These are phyloP conservation scores for Sialis fuliginosa DNA, from an alignment of 2,888 invertebrate genomes.

Conservation along the genomic window DNA sequence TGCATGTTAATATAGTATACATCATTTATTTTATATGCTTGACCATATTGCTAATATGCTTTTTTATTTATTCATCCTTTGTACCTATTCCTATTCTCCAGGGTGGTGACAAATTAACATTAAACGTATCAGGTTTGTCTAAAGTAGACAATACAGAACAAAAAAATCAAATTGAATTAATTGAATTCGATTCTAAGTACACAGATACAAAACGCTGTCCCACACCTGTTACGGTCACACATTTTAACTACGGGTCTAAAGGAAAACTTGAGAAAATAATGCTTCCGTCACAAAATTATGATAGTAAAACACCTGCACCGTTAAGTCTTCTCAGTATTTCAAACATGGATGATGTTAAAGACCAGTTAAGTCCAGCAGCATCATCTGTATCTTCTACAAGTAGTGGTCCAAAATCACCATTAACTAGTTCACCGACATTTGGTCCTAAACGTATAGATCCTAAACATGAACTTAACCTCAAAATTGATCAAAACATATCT, in stretches of 20 bases:
- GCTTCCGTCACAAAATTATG: slow-evolving; percentile 11
- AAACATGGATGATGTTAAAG: background rate
- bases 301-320: slow-evolving; percentile 11
- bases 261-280: slow-evolving; percentile 21
- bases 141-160: slow-evolving; percentile 7
- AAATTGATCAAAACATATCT: slow-evolving; percentile 3
- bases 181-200: slow-evolving; percentile 11
- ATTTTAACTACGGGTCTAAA: slow-evolving; percentile 26
- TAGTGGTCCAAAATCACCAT: background rate
- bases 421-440: background rate
- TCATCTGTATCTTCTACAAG: background rate
- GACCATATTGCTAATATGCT: slow-evolving; percentile 5
- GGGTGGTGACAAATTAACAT: slow-evolving; percentile 53
- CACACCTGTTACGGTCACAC: slow-evolving; percentile 42
- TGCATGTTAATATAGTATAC: too few species aligned
- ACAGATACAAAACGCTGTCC: slow-evolving; percentile 20
- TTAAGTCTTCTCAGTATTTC: slow-evolving; percentile 13
- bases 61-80: slow-evolving; percentile 11
- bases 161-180: slow-evolving; percentile 11
- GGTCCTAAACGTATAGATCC: background rate
- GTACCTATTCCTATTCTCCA: slow-evolving; percentile 19
- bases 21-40: too few species aligned
- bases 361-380: too few species aligned
- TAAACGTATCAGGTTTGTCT: slow-evolving; percentile 36
- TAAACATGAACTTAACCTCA: slow-evolving; percentile 1